Evolutionary conservation across 2,888 invertebrate species (phyloP).

Genomic region (Lycocerus yunnanus): DNA sequence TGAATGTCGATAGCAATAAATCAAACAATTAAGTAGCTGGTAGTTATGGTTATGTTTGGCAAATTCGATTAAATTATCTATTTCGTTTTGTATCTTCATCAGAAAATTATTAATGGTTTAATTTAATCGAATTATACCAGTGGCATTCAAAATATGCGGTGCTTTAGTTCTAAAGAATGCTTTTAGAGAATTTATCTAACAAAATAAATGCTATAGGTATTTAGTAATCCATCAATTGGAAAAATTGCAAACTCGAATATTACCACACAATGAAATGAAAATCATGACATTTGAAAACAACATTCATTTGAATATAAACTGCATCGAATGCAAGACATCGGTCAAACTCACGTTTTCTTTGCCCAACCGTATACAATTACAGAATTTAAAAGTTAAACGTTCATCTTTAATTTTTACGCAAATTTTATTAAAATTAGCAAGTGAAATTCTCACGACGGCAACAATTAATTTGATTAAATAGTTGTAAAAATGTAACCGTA

Average conservation of each 20-base stretch:
- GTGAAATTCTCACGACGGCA: not conserved
- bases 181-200: not conserved
- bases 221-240: not conserved
- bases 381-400: not conserved
- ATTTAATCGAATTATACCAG: not conserved
- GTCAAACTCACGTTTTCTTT: slow-evolving; percentile 9
- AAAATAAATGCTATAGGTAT: not conserved
- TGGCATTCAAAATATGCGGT: too few species aligned
- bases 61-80: not conserved
- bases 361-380: not conserved
- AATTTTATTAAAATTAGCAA: not conserved
- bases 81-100: not conserved
- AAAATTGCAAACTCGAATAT: not conserved
- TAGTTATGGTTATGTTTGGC: not conserved
- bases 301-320: slow-evolving; percentile 6
- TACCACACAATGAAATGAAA: not conserved
- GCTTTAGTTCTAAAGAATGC: too few species aligned
- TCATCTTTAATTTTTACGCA: not conserved
- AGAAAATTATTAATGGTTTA: not conserved
- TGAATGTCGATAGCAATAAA: not conserved
- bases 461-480: not conserved
- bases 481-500: not conserved
- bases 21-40: not conserved
- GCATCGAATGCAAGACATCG: slow-evolving; percentile 12
- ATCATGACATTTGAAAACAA: not conserved